Evolutionary conservation across 2,113 vertebrate species (phyloP), one percentile per base, ranked within the genome.

Genomic region (Mastomys natalensis): DNA sequence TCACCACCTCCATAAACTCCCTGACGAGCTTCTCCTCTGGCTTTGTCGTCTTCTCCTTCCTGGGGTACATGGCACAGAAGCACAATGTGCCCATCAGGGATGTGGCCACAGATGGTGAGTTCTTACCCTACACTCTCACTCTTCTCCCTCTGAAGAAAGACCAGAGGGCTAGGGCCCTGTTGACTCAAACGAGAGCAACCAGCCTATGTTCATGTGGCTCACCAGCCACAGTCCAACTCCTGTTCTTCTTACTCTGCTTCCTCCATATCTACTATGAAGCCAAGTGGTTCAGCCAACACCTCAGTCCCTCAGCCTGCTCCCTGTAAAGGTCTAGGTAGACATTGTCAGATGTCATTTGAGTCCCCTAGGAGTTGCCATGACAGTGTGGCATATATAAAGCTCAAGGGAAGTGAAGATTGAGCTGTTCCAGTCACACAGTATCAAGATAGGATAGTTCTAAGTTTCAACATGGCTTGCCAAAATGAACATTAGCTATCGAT

Each of bases 11-110:
- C n/a, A 99, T 99, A 97, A 99, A 99, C 98, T 99, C 99, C 40
- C 97, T 99, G 97, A 99, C 99, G 34, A 99, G 99, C 96, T 99
- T 99, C 98, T 99, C 99, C 98, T 99, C 99, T 0, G 99, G 99
- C 64, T 99, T 99, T 43, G 99, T 99, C 96, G 99, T 99, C 97
- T 99, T 99, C 98, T 99, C 99, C 85, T 99, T 99, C 98, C 98
- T 99, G 91, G 99, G 99, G 8, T 99, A 99, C 97, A 99, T 99
- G 99, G 99, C 99, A 7, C 98, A 99, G 90, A 99, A 99, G 96
- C 99, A 99, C 98, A 99, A 98, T 0, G 99, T 99, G n/a, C 98
- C 99, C 95, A 98, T 99, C 8, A 99, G 99, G 87, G 99, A 99
- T 70, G 99, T 99, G 60, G 99, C 99, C 82, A 99, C 99, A 95